A percentile compares a stretch with the other conserved stretches of the same genome.
Conservation (phyloP, 2,888 invertebrate species). For the Papilio demoleus region DNA sequence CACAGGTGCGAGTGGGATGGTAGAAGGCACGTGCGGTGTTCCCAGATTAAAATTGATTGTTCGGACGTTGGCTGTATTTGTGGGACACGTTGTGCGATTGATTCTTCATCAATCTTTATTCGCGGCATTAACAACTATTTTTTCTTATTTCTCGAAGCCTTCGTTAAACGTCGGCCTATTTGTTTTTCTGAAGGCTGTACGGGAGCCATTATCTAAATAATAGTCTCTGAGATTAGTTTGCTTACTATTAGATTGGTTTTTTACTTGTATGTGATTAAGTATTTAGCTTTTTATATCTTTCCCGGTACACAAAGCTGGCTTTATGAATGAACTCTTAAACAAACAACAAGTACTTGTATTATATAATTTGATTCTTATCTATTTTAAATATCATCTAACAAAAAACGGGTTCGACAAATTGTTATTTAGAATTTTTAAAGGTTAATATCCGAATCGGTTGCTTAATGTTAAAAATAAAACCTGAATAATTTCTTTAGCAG, state of each 20-base stretch:
- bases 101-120: conserved; percentile 83
- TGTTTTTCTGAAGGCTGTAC: conserved; percentile 42
- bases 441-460: not conserved
- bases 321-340: conserved; percentile 1
- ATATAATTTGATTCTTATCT: conserved; percentile 9
- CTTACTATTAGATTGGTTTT: conserved; percentile 36
- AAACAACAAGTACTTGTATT: not conserved
- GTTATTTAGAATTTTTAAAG: not conserved
- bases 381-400: not conserved
- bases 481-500: conserved; percentile 40
- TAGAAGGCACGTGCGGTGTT: conserved; percentile 61
- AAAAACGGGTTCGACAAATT: not conserved
- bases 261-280: conserved; percentile 27
- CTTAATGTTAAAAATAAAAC: not conserved
- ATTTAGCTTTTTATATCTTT: conserved; percentile 27
- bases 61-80: conserved; percentile 74
- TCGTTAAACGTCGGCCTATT: conserved; percentile 34
- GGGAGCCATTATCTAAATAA: conserved; percentile 41
- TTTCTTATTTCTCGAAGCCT: conserved; percentile 47
- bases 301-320: not conserved
- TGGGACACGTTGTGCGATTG: conserved; percentile 74
- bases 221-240: conserved; percentile 35
- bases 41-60: conserved; percentile 83
- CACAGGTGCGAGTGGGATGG: conserved; percentile 52
- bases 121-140: conserved; percentile 69